Conservation (phyloP, 2,888 invertebrate species). For the Phyto melanocephala region DNA sequence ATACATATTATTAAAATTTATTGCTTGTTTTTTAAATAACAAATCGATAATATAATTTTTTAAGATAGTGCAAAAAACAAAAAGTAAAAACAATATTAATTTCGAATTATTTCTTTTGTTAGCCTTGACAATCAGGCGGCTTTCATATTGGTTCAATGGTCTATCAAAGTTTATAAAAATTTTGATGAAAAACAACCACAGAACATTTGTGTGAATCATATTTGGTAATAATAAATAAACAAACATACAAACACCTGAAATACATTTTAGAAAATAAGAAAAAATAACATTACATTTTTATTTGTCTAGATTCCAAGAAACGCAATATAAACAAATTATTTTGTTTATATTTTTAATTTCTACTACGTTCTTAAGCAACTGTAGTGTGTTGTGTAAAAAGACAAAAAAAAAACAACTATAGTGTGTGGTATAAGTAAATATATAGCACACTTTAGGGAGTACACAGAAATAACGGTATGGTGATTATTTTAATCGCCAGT, state of each 20-base stretch:
- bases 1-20: no score
- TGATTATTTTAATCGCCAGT: not conserved
- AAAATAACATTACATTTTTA: not conserved
- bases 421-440: not conserved
- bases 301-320: not conserved
- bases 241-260: not conserved
- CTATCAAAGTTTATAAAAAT: not conserved
- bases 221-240: not conserved
- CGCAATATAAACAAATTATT: not conserved
- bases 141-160: constrained; percentile 35
- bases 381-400: not conserved
- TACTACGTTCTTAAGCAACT: not conserved
- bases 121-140: constrained; percentile 46
- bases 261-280: not conserved
- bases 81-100: constrained; percentile 7
- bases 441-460: not conserved
- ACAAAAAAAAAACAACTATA: not conserved
- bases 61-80: no score
- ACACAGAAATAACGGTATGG: not conserved
- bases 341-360: not conserved
- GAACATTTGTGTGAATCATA: not conserved
- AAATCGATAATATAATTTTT: no score
- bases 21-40: no score
- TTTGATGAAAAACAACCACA: not conserved
- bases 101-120: constrained; percentile 15